Conservation (phyloP, 23 tunicate genomes). For the Halocynthia aurantium region DNA sequence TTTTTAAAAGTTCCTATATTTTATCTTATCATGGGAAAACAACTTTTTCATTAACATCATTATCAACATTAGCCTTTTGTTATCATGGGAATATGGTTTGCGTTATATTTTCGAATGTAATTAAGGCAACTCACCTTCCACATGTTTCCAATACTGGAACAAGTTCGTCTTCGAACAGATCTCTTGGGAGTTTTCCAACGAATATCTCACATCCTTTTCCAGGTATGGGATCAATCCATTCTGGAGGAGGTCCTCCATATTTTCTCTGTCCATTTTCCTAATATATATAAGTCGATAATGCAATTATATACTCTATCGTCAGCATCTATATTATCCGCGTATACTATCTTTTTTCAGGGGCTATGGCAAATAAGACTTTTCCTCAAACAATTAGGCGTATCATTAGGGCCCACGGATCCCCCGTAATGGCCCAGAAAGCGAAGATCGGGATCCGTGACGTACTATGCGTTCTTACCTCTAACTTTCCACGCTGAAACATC, state of each 20-base stretch:
- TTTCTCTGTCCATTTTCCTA: constrained; percentile 98
- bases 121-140: constrained; percentile 57
- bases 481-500: too few species aligned
- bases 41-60: too few species aligned
- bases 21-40: too few species aligned
- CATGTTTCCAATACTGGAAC: constrained; percentile 93
- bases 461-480: neutral
- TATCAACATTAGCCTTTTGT: too few species aligned
- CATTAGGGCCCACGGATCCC: too few species aligned
- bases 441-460: neutral
- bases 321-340: neutral
- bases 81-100: too few species aligned
- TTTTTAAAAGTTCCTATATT: too few species aligned
- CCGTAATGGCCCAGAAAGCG: neutral
- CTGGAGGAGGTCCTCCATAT: constrained; percentile 85
- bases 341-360: neutral
- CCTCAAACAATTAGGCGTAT: too few species aligned
- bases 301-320: neutral
- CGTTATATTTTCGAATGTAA: neutral
- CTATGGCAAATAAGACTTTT: too few species aligned
- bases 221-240: constrained; percentile 70
- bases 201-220: constrained; percentile 97
- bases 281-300: neutral
- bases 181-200: constrained; percentile 95
- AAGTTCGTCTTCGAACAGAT: constrained; percentile 95